Percentiles rank a stretch among this genome's conserved stretches.
Conservation (phyloP, 2,797 vertebrate species). For the Myripristis jacobus region DNA sequence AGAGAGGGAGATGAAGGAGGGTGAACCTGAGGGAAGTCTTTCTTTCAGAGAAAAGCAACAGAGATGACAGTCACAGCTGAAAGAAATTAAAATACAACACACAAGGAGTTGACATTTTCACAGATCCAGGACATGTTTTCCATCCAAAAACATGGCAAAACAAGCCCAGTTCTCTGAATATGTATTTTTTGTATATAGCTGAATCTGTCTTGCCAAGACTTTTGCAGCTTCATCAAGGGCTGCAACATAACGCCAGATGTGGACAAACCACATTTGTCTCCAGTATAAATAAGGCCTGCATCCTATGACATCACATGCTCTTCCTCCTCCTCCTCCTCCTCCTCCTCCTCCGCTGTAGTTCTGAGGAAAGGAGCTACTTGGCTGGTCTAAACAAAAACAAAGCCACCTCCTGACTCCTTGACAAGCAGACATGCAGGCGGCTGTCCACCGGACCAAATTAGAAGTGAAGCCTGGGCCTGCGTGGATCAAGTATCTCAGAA, state of each 20-base stretch:
- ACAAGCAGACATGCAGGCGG: slow-evolving; percentile 47
- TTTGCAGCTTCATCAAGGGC: background rate
- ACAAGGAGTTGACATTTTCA: slow-evolving; percentile 7
- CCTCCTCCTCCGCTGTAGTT: background rate
- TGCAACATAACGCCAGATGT: background rate
- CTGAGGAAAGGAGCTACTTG: slow-evolving; percentile 21
- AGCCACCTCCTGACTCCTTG: slow-evolving; percentile 31
- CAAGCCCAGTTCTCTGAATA: background rate
- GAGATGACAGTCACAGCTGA: slow-evolving; percentile 10
- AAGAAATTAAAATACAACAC: background rate
- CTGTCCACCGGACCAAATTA: slow-evolving; percentile 60
- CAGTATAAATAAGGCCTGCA: background rate
- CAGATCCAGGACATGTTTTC: slow-evolving; percentile 19
- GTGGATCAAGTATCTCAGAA: slow-evolving; percentile 58
- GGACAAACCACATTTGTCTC: background rate
- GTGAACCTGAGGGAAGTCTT: background rate
- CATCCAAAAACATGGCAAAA: background rate
- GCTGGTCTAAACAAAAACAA: slow-evolving; percentile 34
- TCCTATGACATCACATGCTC: slow-evolving; percentile 16
- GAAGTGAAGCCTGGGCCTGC: slow-evolving; percentile 60
- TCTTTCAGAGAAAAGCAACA: background rate
- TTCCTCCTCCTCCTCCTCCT: background rate
- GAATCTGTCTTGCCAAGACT: background rate
- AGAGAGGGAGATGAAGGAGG: background rate
- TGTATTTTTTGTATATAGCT: slow-evolving; percentile 8